Evolutionary conservation across 1,140 invertebrate genomes (phyloP), one percentile per base, ranked within the genome.

Genomic region (Cyrtorhinus lividipennis): DNA sequence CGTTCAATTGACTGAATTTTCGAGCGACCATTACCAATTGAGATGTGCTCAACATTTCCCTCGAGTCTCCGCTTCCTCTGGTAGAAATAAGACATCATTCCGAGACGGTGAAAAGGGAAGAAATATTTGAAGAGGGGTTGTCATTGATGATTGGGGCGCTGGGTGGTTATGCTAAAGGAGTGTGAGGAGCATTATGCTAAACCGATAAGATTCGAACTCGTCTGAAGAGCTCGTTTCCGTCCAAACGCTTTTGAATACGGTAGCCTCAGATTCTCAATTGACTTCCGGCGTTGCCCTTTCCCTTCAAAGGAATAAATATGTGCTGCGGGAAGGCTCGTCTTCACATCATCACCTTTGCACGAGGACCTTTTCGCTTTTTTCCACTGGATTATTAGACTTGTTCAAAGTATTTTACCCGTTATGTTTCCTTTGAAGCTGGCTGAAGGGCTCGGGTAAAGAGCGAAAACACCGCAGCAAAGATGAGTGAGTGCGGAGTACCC

Each of bases 201-300:
- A 30, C 44, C 24, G 58, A 59, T 59, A 12, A 59, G 58, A 13
- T 30, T 15, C 24, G 10, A 2, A 18, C 58, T 30, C 24, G 24
- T 59, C 58, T 59, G 58, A 59, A 26, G 25, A 3, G 58, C 58
- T 59, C 58, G 58, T 62, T 62, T 62, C 61, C 61, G 61, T 62
- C 61, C 61, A 62, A 62, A 62, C 61, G 61, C 61, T 46, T 62
- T 62, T 62, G 61, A 62, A 62, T 62, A 62, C 61, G 61, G 48
- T 62, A 2, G 48, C 24, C 45, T 20, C 45, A 18, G 27, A 53
- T 24, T 44, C 61, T 46, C n/a, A n/a, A n/a, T n/a, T n/a, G n/a
- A n/a, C n/a, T n/a, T n/a, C n/a, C n/a, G n/a, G n/a, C n/a, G n/a
- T n/a, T 53, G 24, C 24, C 23, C 23, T 48, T 23, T 24, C 8